These are phyloP conservation scores for Amphimedon queenslandica DNA, from an alignment of 37 sponge, comb jelly and placozoan genomes.

Conservation along the genomic window DNA sequence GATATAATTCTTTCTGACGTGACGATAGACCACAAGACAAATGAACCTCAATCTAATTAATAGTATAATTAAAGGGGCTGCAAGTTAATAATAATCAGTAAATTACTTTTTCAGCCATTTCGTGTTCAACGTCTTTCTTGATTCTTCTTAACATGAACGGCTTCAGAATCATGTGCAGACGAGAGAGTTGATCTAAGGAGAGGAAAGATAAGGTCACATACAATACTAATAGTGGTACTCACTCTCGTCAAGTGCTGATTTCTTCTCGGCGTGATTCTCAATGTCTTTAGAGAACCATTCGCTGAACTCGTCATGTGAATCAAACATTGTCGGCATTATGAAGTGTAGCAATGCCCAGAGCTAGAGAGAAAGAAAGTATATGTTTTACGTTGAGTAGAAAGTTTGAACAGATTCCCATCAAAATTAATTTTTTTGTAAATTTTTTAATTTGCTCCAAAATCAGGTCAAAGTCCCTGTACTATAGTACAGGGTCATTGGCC, in stretches of 20 bases:
- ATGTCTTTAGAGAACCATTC: slow-evolving; percentile 97
- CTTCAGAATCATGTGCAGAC: slow-evolving; percentile 93
- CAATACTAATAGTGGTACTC: background rate
- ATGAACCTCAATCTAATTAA: slow-evolving; percentile 73
- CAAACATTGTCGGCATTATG: slow-evolving; percentile 97
- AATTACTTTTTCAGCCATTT: slow-evolving; percentile 89
- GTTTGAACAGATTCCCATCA: too few relatives aligned
- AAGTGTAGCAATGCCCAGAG: slow-evolving; percentile 96
- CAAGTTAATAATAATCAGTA: background rate
- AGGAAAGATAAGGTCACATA: background rate
- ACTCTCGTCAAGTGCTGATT: slow-evolving; percentile 77
- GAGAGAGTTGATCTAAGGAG: slow-evolving; percentile 75
- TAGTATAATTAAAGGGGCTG: background rate
- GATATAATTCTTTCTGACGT: slow-evolving; percentile 76
- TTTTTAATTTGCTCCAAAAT: too few relatives aligned
- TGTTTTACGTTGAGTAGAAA: too few relatives aligned
- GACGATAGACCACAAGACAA: slow-evolving; percentile 64
- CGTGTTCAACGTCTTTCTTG: slow-evolving; percentile 93
- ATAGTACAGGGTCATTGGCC: too few relatives aligned
- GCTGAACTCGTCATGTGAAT: slow-evolving; percentile 93
- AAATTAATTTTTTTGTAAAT: background rate
- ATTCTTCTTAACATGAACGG: slow-evolving; percentile 95
- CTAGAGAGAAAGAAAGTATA: slow-evolving; percentile 17
- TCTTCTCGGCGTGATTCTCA: slow-evolving; percentile 88
- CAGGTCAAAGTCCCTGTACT: too few relatives aligned